Base-by-base conservation (phyloP, 2,888 invertebrate genomes). In the Euzophera pinguis region DNA sequence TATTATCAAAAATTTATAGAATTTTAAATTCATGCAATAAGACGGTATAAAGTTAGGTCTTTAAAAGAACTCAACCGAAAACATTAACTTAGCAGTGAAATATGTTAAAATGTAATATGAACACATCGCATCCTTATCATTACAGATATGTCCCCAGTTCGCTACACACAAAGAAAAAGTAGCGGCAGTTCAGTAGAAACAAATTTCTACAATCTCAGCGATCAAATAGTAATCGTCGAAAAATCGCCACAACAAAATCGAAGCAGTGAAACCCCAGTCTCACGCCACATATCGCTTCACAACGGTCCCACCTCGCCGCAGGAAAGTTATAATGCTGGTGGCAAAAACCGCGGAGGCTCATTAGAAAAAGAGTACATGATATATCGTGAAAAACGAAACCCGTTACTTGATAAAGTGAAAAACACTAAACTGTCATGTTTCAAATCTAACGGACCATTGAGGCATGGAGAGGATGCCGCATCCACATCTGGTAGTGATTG, bases 371-470 rank as follows among this genome's bases (percentile, higher is more conserved):
- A 92, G 61, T 91, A 91, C 63, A 90, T 91, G 61, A 91, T 92
- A 13, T 90, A 88, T 58, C 82, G 92, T 62, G 94, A 94, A 78
- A 94, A 92, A 72, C 90, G 93, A 53, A 94, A 94, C 72, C 94
- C 94, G 41, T 86, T 94, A 56, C 87, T 94, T 53, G 94, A 94
- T 69, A 92, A 93, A 73, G 94, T 94, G 4, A 94, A 94, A 74
- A 94, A 93, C 71, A 94, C 94, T 47, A 91, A 93, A 70, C 75
- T 94, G 54, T 94, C 93, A 27, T 94, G 94, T 73, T 94, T 94
- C 73, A 90, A 91, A 73, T 91, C 92, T 35, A 90, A 89, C 65
- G 91, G 91, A 41, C 91, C 90, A 53, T 73, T 91, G 47, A 83
- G 91, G 29, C 86, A 90, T 50, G 80, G 84, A 13, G 90, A 91